These are phyloP conservation scores for Sakesphorus luctuosus DNA, from an alignment of 2,113 vertebrate species.

Conservation along the genomic window DNA sequence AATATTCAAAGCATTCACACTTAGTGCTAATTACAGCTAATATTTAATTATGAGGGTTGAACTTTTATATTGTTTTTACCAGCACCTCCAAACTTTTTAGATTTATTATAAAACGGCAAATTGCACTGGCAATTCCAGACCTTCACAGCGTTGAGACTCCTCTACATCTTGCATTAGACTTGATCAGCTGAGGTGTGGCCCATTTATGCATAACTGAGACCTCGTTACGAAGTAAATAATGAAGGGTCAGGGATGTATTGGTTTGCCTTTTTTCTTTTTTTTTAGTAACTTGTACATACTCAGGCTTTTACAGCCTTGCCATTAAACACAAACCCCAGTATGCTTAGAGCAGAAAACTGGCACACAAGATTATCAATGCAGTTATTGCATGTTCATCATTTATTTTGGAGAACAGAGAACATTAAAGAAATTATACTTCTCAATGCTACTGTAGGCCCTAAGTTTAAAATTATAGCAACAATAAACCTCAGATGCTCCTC, in stretches of 20 bases:
- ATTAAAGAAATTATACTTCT: background rate
- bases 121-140: background rate
- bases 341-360: background rate
- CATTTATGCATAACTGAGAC: background rate
- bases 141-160: background rate
- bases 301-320: background rate
- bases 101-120: background rate
- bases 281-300: background rate
- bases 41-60: constrained; percentile 81
- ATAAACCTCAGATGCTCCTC: background rate
- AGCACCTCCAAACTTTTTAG: constrained; percentile 43
- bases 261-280: background rate
- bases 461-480: background rate
- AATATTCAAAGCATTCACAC: constrained; percentile 77
- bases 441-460: background rate
- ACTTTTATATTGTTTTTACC: constrained; percentile 63
- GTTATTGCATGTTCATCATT: background rate
- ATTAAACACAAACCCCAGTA: background rate
- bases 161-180: background rate
- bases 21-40: constrained; percentile 81
- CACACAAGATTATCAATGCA: background rate
- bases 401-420: background rate
- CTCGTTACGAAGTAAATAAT: background rate
- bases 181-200: constrained; percentile 1
- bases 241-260: background rate